These are phyloP conservation scores for Siderastrea siderea DNA, from an alignment of 92 coral and sea anemone genomes.

Conservation along the genomic window DNA sequence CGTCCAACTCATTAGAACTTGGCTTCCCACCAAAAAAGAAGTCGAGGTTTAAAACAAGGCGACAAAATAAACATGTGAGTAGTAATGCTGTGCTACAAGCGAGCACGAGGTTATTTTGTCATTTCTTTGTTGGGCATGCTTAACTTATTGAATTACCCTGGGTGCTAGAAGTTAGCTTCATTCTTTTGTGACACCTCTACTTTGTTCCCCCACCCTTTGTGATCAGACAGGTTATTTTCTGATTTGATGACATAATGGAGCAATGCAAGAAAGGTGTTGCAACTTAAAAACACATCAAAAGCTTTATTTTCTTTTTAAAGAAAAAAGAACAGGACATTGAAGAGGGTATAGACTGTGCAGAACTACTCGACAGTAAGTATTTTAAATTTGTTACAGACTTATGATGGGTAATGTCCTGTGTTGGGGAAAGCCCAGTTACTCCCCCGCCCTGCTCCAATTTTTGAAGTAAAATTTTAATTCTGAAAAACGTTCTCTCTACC, in stretches of 20 bases:
- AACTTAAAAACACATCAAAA: neutral
- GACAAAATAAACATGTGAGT: constrained; percentile 33
- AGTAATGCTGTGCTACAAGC: neutral
- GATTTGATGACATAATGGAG: neutral
- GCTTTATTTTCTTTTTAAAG: constrained; percentile 2
- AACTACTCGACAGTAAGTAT: constrained; percentile 74
- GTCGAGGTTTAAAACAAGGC: constrained; percentile 90
- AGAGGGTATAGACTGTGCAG: constrained; percentile 66
- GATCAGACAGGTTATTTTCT: neutral
- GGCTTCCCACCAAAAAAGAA: constrained; percentile 86
- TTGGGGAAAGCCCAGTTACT: neutral
- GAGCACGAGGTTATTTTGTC: neutral
- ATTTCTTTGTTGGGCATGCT: no score
- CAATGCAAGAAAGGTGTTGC: neutral
- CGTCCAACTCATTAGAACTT: constrained; percentile 19
- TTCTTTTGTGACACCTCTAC: no score
- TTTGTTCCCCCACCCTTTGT: no score
- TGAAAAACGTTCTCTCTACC: no score
- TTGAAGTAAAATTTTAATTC: no score
- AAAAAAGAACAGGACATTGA: constrained; percentile 10
- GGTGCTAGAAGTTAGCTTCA: no score
- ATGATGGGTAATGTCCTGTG: neutral
- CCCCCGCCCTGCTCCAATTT: no score
- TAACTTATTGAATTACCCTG: no score
- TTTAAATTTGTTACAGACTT: neutral